These are phyloP conservation scores for Drosophila kuntzei DNA, from an alignment of 2,888 invertebrate species.

Conservation along the genomic window DNA sequence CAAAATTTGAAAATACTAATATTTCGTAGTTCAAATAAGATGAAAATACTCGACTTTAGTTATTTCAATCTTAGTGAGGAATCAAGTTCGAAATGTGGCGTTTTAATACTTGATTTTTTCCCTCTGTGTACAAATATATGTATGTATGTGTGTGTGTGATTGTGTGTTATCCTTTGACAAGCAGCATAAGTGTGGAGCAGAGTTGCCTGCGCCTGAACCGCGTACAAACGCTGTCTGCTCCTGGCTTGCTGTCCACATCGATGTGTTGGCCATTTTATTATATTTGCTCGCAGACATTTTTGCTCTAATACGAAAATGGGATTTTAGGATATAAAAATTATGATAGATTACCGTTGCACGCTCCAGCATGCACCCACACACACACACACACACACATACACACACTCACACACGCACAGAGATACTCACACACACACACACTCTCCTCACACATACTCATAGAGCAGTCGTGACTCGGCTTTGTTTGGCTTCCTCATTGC, in stretches of 20 bases:
- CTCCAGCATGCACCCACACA: conserved; percentile 32
- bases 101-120: too few species aligned
- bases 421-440: conserved; percentile 11
- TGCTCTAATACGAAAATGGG: conserved; percentile 83
- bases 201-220: conserved; percentile 43
- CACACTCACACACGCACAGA: conserved; percentile 16
- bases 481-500: conserved; percentile 29
- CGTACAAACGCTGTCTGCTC: conserved; percentile 19
- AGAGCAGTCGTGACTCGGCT: conserved; percentile 50
- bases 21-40: too few species aligned
- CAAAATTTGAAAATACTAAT: too few species aligned
- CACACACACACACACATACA: conserved; percentile 23
- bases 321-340: conserved; percentile 84
- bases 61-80: too few species aligned
- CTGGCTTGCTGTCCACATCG: conserved; percentile 49
- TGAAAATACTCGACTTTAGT: too few species aligned
- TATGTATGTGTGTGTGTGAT: conserved; percentile 17
- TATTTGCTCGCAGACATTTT: conserved; percentile 83
- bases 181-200: conserved; percentile 64
- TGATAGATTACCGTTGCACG: conserved; percentile 82
- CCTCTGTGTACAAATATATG: too few species aligned
- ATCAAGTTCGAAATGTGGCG: too few species aligned
- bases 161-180: conserved; percentile 69
- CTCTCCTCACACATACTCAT: conserved; percentile 18
- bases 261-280: conserved; percentile 80